Base-by-base conservation (phyloP, 2,888 invertebrate genomes). In the Catocala fraxini region DNA sequence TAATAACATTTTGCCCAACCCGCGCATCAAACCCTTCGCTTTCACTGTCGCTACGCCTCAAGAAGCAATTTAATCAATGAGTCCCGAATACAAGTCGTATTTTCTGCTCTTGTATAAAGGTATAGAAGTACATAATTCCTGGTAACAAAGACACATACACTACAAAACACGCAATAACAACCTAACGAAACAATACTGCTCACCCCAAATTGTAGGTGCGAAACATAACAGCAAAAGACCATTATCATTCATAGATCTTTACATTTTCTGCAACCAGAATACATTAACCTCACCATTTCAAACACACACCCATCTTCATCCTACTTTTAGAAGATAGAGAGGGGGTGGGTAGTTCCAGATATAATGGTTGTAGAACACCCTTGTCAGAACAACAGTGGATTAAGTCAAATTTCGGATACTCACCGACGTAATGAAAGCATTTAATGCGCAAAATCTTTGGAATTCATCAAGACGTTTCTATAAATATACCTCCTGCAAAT, bases 181-280 rank as follows among this genome's bases (percentile, higher is more conserved):
- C 59, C 65, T 61, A 12, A 51, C 13, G 47, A 62, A 70, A 73
- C 57, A 62, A 63, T 65, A 63, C 57, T 64, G 56, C 63, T 55
- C 51, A 73, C 61, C 35, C 51, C 53, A 60, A 60, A 64, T 63
- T 69, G 68, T 71, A 66, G 76, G 77, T 76, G 77, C 67, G 73
- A 78, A 76, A 73, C 69, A 76, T 73, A 73, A 76, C 75, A 65
- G 73, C 56, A 10, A 68, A 65, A 65, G 66, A 68, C 69, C 67
- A 78, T 77, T 78, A 76, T 68, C 68, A 71, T 76, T 76, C 71
- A 75, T 48, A 61, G 65, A 68, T 69, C 64, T 71, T 68, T 64
- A 70, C 59, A 65, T 71, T 70, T 67, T 64, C 60, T 43, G 45
- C 9, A 4, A 34, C 77, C 67, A 69, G 33, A 41, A 43, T 41